These are phyloP conservation scores for Archilochus colubris DNA, from an alignment of 2,113 vertebrate genomes.

Conservation along the genomic window DNA sequence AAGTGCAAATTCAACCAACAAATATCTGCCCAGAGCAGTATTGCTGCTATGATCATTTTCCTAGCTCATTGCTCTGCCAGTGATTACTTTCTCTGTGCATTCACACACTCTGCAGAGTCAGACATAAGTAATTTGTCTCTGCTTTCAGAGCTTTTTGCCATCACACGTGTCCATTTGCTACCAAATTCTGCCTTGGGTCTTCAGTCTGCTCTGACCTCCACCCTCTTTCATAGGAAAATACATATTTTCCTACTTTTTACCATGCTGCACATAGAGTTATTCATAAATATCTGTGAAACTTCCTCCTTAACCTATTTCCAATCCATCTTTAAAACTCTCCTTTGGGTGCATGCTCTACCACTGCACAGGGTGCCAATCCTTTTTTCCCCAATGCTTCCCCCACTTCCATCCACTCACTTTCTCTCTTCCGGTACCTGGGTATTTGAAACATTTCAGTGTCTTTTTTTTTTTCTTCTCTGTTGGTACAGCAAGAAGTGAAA, in stretches of 20 bases:
- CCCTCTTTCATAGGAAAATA: background rate
- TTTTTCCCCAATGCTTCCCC: background rate
- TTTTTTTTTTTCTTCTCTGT: background rate
- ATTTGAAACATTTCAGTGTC: background rate
- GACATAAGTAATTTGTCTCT: background rate
- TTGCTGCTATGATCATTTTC: background rate
- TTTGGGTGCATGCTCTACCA: background rate
- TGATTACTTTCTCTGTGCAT: background rate
- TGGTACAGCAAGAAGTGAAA: background rate
- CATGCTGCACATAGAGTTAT: background rate
- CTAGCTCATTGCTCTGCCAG: background rate
- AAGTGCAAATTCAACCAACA: background rate
- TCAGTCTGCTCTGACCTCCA: background rate
- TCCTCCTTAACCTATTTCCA: background rate
- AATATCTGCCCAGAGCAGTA: background rate
- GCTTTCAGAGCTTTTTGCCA: background rate
- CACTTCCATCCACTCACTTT: rapidly evolving
- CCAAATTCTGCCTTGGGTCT: background rate
- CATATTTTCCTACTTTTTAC: background rate
- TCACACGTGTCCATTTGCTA: background rate
- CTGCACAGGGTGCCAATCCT: background rate
- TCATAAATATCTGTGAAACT: background rate
- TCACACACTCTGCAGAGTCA: background rate
- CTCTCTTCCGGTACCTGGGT: background rate
- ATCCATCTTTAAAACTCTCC: background rate